These are phyloP conservation scores for Drosophila lini DNA, from an alignment of 1,140 invertebrate genomes.

Conservation along the genomic window DNA sequence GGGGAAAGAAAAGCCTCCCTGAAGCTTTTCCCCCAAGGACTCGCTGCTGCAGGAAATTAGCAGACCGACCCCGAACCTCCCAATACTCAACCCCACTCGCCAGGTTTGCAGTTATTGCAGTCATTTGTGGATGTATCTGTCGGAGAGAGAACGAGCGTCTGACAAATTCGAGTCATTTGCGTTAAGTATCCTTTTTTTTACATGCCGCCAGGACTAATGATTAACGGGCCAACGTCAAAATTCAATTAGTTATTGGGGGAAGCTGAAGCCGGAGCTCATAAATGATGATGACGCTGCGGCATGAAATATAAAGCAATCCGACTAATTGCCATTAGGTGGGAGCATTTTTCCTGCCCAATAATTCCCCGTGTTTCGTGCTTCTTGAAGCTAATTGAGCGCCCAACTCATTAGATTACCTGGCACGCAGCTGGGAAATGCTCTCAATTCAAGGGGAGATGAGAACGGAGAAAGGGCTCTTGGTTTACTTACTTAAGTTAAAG, in stretches of 20 bases:
- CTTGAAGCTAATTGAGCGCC: slow-evolving; percentile 60
- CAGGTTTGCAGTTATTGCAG: slow-evolving; percentile 68
- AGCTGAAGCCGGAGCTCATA: slow-evolving; percentile 56
- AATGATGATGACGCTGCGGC: slow-evolving; percentile 67
- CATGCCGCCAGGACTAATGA: slow-evolving; percentile 61
- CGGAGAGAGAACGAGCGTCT: slow-evolving; percentile 18
- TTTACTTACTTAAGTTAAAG: slow-evolving; percentile 19
- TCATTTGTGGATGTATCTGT: slow-evolving; percentile 61
- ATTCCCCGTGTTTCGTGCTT: slow-evolving; percentile 11
- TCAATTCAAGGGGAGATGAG: slow-evolving; percentile 1
- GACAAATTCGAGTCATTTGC: slow-evolving; percentile 68
- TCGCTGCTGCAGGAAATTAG: slow-evolving; percentile 60
- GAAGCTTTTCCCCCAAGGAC: slow-evolving; percentile 45
- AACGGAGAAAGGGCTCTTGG: not conserved
- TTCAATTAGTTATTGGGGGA: slow-evolving; percentile 62
- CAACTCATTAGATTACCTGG: slow-evolving; percentile 69
- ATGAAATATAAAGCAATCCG: slow-evolving; percentile 80
- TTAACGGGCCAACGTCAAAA: slow-evolving; percentile 64
- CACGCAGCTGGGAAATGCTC: slow-evolving; percentile 11
- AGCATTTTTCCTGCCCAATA: slow-evolving; percentile 45
- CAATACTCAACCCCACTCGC: slow-evolving; percentile 7
- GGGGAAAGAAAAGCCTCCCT: slow-evolving; percentile 27
- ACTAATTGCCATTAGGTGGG: slow-evolving; percentile 72
- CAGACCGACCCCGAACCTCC: slow-evolving; percentile 29
- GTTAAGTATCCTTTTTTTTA: slow-evolving; percentile 64